Base-by-base conservation (phyloP, 2,888 invertebrate genomes). In the Aphidius colemani region DNA sequence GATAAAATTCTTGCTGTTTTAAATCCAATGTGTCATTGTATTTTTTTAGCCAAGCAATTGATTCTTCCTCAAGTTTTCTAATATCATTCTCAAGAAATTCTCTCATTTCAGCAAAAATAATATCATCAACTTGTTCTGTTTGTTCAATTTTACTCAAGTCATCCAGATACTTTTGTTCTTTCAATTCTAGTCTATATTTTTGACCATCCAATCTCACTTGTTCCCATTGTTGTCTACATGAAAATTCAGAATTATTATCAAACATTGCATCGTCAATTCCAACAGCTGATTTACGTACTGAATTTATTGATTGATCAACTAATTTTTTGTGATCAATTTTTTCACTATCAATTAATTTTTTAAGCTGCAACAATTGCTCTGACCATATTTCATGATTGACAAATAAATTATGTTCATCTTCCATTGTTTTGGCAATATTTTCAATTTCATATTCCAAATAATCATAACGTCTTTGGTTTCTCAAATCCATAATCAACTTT, bases 161-260 rank as follows among this genome's bases (percentile, higher is more conserved):
- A 13, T 73, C 55, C 3, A 68, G 10, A 5, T 74, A 45, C 18
- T 71, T 53, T 13, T 68, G 66, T 61, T 76, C 76, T 50, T 71
- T 59, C 2, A 66, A 44, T 1, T 67, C 65, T 7, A 69, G 53
- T 7, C 50, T 64, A 7, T 68, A 65, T 30, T 70, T 72, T 56
- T 78, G 72, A 53, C 78, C 75, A 40, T 75, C 72, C 5, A 78
- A 30, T 65, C 74, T 70, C 10, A 73, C 72, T 0, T 67, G 65
- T 66, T 78, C 79, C 75, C 74, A 75, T 55, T 61, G 70, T 43
- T 71, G 67, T 5, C 73, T 65, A 50, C 75, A 78, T 60, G 73
- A 78, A 53, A 74, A 57, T 66, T 74, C 70, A 7, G 67, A 70
- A 13, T 59, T 61, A 11, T 66, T 74, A 6, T 70, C 46, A 59